These are phyloP conservation scores for Apodemus sylvaticus DNA, from an alignment of 2,113 vertebrate species.

Conservation along the genomic window DNA sequence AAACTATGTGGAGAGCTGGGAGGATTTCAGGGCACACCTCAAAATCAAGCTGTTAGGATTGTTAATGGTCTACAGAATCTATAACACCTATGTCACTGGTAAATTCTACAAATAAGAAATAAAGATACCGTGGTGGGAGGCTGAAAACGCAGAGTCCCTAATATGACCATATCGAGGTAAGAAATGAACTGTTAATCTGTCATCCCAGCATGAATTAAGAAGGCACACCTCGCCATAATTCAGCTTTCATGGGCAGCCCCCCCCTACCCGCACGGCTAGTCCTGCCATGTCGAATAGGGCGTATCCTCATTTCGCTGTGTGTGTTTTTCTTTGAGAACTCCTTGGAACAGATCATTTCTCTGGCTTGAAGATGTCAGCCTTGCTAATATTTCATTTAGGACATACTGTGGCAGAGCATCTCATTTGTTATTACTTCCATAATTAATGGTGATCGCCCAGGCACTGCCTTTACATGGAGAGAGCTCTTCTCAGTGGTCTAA, in stretches of 20 bases:
- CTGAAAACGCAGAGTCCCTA: constrained; percentile 63
- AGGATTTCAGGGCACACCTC: constrained; percentile 71
- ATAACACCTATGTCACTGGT: constrained; percentile 24
- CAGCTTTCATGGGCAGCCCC: constrained; percentile 74
- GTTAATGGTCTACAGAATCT: constrained; percentile 40
- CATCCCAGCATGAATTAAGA: constrained; percentile 81
- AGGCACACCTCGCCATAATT: constrained; percentile 83
- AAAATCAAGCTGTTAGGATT: constrained; percentile 55
- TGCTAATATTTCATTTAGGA: constrained; percentile 91
- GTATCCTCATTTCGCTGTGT: constrained; percentile 75
- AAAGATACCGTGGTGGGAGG: background rate
- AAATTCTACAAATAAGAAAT: background rate
- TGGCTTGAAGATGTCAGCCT: constrained; percentile 85
- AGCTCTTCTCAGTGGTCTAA: constrained; percentile 87
- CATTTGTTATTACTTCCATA: constrained; percentile 91
- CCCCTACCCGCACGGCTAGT: constrained; percentile 54
- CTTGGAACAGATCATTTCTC: constrained; percentile 82
- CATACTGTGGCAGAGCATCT: constrained; percentile 87
- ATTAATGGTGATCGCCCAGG: constrained; percentile 92
- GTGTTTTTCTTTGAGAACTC: constrained; percentile 81
- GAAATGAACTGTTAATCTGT: constrained; percentile 76
- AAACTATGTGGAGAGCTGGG: constrained; percentile 47
- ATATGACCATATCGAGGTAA: constrained; percentile 63
- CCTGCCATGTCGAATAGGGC: constrained; percentile 70
- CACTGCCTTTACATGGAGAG: constrained; percentile 89